These are phyloP conservation scores for Athalia circularis DNA, from an alignment of 2,888 invertebrate genomes.

Conservation along the genomic window DNA sequence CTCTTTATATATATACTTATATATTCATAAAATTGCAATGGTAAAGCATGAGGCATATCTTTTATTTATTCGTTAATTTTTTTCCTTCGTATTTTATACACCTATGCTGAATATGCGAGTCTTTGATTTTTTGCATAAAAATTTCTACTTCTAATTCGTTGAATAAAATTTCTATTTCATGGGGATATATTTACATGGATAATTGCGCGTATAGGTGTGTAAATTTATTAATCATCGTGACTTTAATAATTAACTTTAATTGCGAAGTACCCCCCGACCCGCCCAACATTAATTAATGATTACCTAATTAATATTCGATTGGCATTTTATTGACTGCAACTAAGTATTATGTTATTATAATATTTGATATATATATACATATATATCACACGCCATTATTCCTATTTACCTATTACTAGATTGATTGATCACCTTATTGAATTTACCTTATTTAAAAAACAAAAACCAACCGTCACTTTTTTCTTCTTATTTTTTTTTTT, in stretches of 20 bases:
- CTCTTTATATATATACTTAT: slow-evolving; percentile 68
- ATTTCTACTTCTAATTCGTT: background rate
- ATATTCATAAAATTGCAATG: slow-evolving; percentile 60
- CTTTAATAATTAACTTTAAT: slow-evolving; percentile 2
- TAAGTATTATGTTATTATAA: slow-evolving; percentile 60
- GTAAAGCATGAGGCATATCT: slow-evolving; percentile 72
- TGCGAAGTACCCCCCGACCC: slow-evolving; percentile 45
- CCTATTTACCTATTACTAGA: slow-evolving; percentile 45
- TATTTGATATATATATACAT: slow-evolving; percentile 33
- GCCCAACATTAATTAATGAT: slow-evolving; percentile 17
- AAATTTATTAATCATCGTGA: background rate
- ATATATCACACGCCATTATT: slow-evolving; percentile 56
- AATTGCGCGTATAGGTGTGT: background rate
- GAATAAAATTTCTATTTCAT: background rate
- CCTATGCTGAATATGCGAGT: background rate
- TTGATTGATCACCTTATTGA: slow-evolving; percentile 52
- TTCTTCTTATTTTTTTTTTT: slow-evolving; percentile 49
- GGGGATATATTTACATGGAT: background rate
- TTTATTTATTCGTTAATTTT: background rate
- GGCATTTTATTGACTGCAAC: slow-evolving; percentile 65
- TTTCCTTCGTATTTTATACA: background rate
- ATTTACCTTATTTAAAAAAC: slow-evolving; percentile 45
- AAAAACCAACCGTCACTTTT: slow-evolving; percentile 54
- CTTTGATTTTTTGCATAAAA: background rate
- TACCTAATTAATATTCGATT: slow-evolving; percentile 61